phyloP scores from a whole-genome alignment of 2,797 vertebrate species.

The Salarias fasciatus region DNA sequence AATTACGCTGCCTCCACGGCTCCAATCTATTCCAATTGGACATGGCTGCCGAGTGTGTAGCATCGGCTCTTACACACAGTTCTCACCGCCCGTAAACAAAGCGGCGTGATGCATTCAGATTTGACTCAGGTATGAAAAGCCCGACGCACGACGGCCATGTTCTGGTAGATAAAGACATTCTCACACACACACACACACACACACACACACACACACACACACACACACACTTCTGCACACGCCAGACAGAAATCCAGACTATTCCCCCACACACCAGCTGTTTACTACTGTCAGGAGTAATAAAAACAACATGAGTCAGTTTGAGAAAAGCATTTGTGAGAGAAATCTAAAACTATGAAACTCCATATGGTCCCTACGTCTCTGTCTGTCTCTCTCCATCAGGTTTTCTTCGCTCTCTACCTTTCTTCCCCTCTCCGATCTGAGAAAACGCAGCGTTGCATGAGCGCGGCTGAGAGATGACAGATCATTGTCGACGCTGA shows the following conservation, averaged over 20 bases:
- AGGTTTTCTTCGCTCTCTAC: conserved; percentile 1
- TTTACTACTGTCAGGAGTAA: conserved; percentile 74
- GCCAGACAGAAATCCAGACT: conserved; percentile 51
- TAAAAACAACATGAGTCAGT: conserved; percentile 71
- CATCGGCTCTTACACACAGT: conserved; percentile 53
- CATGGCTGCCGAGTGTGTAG: conserved; percentile 71
- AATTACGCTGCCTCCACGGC: conserved; percentile 59
- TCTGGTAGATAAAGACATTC: no score
- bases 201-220: background rate
- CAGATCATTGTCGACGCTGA: conserved; percentile 62
- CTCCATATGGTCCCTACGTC: conserved; percentile 69
- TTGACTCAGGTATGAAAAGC: conserved; percentile 8
- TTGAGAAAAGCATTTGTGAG: conserved; percentile 69
- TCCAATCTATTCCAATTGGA: conserved; percentile 82
- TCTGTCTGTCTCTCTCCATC: conserved; percentile 61
- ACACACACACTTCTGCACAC: conserved; percentile 22
- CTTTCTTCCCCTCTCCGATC: conserved; percentile 9
- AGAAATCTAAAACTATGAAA: conserved; percentile 69
- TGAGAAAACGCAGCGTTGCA: conserved; percentile 33
- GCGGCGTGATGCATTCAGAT: conserved; percentile 56
- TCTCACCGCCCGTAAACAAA: conserved; percentile 51
- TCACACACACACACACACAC: conserved; percentile 11
- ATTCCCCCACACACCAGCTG: conserved; percentile 65
- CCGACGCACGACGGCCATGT: background rate
- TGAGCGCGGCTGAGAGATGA: conserved; percentile 47